Evolutionary conservation across 2,797 vertebrate genomes (phyloP).

Genomic region (Sciurus carolinensis): DNA sequence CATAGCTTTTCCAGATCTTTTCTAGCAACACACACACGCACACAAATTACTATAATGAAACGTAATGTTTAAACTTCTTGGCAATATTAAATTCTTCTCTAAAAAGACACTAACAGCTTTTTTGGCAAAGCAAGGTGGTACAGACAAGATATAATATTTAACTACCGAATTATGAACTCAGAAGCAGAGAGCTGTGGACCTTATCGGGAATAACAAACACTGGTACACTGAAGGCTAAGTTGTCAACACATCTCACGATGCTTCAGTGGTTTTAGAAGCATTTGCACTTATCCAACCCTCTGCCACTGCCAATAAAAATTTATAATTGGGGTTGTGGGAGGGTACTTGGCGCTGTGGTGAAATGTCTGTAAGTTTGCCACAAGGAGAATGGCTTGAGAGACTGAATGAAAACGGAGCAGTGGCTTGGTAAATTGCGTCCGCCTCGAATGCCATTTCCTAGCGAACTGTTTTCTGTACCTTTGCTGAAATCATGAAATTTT

Average conservation of each 20-base stretch:
- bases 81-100: slow-evolving; percentile 11
- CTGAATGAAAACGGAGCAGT: neutral
- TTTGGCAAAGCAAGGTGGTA: neutral
- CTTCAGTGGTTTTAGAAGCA: neutral
- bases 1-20: slow-evolving; percentile 33
- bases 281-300: neutral
- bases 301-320: neutral
- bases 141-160: slow-evolving; percentile 34
- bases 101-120: slow-evolving; percentile 22
- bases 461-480: neutral
- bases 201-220: neutral
- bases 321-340: neutral
- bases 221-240: neutral
- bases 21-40: neutral
- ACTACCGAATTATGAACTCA: neutral
- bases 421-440: neutral
- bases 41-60: slow-evolving; percentile 49
- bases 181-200: neutral
- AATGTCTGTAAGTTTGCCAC: neutral
- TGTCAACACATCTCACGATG: neutral
- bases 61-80: slow-evolving; percentile 18
- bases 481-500: slow-evolving; percentile 40
- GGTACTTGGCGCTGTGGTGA: neutral
- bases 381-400: neutral
- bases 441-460: neutral